phyloP scores from a whole-genome alignment of 2,888 invertebrate genomes.

The Drosophila siamana region DNA sequence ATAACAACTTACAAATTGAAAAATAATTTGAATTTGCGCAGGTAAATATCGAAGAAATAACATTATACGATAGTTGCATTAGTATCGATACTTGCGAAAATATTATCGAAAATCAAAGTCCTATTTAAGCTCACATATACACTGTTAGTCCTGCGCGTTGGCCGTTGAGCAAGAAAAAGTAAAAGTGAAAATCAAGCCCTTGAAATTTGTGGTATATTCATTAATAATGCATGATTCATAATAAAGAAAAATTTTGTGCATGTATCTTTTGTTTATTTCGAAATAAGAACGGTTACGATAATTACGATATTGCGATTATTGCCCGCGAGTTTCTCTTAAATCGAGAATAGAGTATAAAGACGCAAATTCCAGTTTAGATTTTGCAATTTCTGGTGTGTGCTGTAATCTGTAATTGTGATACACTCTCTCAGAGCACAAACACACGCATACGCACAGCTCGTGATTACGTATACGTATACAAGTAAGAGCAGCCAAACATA shows the following conservation, averaged over 20 bases:
- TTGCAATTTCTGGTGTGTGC: conserved; percentile 52
- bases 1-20: too few species aligned
- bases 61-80: conserved; percentile 12
- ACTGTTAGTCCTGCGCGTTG: conserved; percentile 68
- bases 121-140: conserved; percentile 2
- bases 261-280: conserved; percentile 38
- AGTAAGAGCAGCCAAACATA: conserved; percentile 7
- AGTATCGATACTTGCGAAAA: conserved; percentile 5
- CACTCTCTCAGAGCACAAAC: conserved; percentile 40
- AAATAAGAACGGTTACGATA: conserved; percentile 25
- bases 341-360: neutral
- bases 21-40: too few species aligned
- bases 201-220: conserved; percentile 61
- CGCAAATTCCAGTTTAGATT: conserved; percentile 11
- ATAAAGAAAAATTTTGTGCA: conserved; percentile 28
- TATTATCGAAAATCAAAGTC: conserved; percentile 22
- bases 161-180: conserved; percentile 59
- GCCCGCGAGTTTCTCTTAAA: conserved; percentile 18
- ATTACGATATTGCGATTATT: conserved; percentile 11
- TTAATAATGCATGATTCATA: conserved; percentile 69
- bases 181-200: conserved; percentile 76
- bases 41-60: neutral
- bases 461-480: conserved; percentile 29
- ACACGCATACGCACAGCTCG: conserved; percentile 23
- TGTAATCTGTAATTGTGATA: conserved; percentile 73